Evolutionary conservation across 2,888 invertebrate species (phyloP).

Genomic region (Amblyjoppa fuscipennis): DNA sequence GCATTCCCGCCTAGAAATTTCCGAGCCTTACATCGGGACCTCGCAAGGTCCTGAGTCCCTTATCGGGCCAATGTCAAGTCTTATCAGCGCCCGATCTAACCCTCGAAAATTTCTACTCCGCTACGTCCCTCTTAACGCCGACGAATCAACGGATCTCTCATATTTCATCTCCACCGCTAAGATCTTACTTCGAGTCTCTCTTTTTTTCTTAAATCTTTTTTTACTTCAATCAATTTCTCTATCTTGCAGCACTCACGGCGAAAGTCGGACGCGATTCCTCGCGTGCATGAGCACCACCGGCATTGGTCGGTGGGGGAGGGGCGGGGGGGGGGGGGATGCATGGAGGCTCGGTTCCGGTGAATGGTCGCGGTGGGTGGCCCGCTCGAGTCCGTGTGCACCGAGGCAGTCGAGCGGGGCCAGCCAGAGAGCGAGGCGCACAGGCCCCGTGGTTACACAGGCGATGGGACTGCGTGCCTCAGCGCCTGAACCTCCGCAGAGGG

Average conservation of each 20-base stretch:
- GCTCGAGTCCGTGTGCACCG: conserved; percentile 85
- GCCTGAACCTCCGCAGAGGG: conserved; percentile 54
- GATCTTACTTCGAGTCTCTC: not conserved
- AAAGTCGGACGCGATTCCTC: conserved; percentile 61
- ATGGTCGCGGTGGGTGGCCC: conserved; percentile 85
- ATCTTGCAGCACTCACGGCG: not conserved
- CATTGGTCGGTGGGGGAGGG: conserved; percentile 77
- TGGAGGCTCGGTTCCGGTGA: conserved; percentile 84
- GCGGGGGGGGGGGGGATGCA: conserved; percentile 1
- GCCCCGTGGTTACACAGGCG: conserved; percentile 55
- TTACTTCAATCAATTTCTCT: conserved; percentile 30
- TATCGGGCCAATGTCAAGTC: no score
- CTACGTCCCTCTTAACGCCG: not conserved
- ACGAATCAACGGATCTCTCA: not conserved
- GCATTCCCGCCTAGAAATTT: not conserved
- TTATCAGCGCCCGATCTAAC: no score
- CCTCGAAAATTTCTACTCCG: no score
- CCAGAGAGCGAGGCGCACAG: conserved; percentile 77
- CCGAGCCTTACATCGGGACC: no score
- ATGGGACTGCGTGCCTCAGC: conserved; percentile 69
- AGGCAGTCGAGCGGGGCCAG: conserved; percentile 85
- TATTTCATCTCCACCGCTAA: not conserved
- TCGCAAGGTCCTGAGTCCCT: no score
- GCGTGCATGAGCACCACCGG: conserved; percentile 80
- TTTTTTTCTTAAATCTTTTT: not conserved